These are phyloP conservation scores for Brachystomella parvula DNA, from an alignment of 1,140 invertebrate genomes.

Conservation along the genomic window DNA sequence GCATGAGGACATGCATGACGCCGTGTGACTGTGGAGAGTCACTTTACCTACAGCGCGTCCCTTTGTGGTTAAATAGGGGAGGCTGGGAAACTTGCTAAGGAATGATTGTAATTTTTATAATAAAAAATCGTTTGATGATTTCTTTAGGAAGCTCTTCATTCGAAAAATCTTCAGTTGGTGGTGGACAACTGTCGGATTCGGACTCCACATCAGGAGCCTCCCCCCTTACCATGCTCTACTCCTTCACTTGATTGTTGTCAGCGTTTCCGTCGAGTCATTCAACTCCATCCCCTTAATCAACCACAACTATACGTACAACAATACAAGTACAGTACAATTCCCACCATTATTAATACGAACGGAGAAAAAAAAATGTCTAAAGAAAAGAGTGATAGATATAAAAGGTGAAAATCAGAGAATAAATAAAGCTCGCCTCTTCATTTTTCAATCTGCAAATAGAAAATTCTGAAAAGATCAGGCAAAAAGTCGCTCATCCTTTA, in stretches of 20 bases:
- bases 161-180: conserved; percentile 23
- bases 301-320: too few species aligned
- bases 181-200: conserved; percentile 33
- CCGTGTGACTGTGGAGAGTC: too few species aligned
- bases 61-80: background rate
- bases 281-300: background rate
- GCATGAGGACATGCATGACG: too few species aligned
- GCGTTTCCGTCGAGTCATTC: conserved; percentile 14
- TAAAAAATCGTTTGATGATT: conserved; percentile 2
- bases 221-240: conserved; percentile 35
- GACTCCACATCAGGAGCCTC: conserved; percentile 34
- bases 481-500: too few species aligned
- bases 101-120: background rate
- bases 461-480: too few species aligned
- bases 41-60: conserved; percentile 18
- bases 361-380: too few species aligned
- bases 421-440: too few species aligned
- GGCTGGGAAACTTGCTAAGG: background rate
- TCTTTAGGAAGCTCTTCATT: conserved; percentile 22
- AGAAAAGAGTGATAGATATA: too few species aligned
- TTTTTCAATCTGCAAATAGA: too few species aligned
- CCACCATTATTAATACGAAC: too few species aligned
- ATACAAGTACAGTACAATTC: conserved; percentile 4
- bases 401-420: too few species aligned
- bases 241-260: conserved; percentile 26